Conservation (phyloP, 2,888 invertebrate genomes). For the Ennomos fuscantarius region DNA sequence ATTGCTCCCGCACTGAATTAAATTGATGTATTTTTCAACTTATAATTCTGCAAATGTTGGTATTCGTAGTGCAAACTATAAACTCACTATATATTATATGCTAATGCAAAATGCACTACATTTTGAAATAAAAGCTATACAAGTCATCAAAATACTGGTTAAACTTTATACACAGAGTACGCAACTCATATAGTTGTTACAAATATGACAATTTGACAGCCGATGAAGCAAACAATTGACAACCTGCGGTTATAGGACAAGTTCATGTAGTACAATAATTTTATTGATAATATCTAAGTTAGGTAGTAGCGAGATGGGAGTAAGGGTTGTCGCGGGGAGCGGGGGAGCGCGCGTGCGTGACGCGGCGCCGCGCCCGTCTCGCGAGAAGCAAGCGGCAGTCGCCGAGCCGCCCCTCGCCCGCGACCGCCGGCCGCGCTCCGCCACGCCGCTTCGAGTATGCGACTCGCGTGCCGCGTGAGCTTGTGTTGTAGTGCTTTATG, state of each 20-base stretch:
- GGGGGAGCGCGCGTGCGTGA: conserved; percentile 68
- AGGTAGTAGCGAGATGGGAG: conserved; percentile 78
- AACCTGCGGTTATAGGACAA: conserved; percentile 64
- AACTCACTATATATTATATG: too few relatives aligned
- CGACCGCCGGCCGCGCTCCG: conserved; percentile 24
- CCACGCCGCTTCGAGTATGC: conserved; percentile 56
- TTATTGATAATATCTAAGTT: conserved; percentile 83
- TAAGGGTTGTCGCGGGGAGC: conserved; percentile 50
- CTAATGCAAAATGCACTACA: too few relatives aligned
- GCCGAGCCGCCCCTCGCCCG: conserved; percentile 45
- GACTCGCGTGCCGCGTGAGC: conserved; percentile 72
- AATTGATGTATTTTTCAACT: conserved; percentile 24
- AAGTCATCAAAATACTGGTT: background rate
- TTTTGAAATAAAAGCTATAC: background rate
- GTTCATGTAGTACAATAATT: conserved; percentile 78
- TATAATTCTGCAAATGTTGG: background rate
- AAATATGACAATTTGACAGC: conserved; percentile 53
- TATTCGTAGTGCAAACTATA: too few relatives aligned
- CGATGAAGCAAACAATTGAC: conserved; percentile 60
- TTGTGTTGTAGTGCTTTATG: conserved; percentile 82
- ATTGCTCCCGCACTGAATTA: conserved; percentile 35
- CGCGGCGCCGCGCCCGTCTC: conserved; percentile 68
- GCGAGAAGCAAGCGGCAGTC: conserved; percentile 47
- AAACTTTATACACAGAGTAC: background rate
- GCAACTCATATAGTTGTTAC: conserved; percentile 17